Base-by-base conservation (phyloP, 2,888 invertebrate genomes). In the Hyposoter dolosus region DNA sequence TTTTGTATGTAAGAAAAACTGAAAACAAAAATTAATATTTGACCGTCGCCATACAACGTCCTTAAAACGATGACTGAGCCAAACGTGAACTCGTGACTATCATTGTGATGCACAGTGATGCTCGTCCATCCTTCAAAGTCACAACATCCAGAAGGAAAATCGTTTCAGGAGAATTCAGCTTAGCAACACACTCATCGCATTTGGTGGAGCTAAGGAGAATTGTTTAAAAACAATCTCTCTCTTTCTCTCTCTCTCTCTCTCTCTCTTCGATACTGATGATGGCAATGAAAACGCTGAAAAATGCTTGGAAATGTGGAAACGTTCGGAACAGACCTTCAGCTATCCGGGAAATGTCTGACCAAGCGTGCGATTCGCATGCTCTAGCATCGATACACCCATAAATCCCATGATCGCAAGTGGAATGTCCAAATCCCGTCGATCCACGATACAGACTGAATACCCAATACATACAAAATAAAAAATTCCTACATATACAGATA, bases 301-400 rank as follows among this genome's bases (percentile, higher is more conserved):
- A 72, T 72, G 35, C 35, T 9, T 3, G 19, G 53, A 40, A 56
- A 72, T 40, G 40, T 72, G 17, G 10, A 9, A 35, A 40, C 19
- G 19, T 35, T 53, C n/a, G 23, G 19, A 47, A 7, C 40, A 32
- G 69, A 76, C 68, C 23, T 68, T 68, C 66, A 56, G 68, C n/a
- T 47, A 77, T 77, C 50, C 15, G 28, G n/a, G 43, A 71, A 71
- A 77, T 65, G 65, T 65, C 50, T 40, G 65, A 71, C 12, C 43
- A n/a, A 45, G 40, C n/a, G 40, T 77, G 23, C 23, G 43, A 15
- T 6, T 47, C 23, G 53, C 76, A 45, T 63, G 28, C 28, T 56
- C 43, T 43, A 77, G 65, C 71, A 77, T 77, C 77, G 65, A 71
- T 65, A 71, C 53, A 43, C 82, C 50, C 35, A 83, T 83, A 71